These are phyloP conservation scores for Numida meleagris DNA, from an alignment of 2,113 vertebrate species.

Conservation along the genomic window DNA sequence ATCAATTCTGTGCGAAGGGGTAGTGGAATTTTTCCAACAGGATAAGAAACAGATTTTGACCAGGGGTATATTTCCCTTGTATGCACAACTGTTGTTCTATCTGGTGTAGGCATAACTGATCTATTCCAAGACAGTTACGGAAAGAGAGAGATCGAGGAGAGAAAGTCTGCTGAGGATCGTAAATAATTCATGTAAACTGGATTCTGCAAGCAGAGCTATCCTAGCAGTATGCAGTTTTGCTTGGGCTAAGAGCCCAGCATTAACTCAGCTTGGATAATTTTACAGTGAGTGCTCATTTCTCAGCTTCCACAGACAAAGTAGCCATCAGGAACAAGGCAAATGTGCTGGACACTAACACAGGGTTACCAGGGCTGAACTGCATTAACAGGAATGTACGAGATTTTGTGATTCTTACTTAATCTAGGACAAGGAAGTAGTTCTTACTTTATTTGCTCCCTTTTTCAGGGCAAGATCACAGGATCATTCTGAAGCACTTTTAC, in stretches of 20 bases:
- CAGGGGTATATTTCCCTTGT: background rate
- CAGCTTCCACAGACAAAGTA: background rate
- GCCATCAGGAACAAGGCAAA: background rate
- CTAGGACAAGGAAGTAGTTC: background rate
- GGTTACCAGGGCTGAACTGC: rapidly evolving
- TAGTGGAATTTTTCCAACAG: background rate
- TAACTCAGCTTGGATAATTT: background rate
- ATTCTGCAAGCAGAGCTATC: background rate
- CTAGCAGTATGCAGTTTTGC: background rate
- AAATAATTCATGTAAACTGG: background rate
- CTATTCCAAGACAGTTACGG: background rate
- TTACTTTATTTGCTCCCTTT: background rate
- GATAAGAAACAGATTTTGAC: background rate
- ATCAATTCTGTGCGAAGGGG: background rate
- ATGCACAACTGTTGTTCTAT: background rate
- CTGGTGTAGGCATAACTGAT: background rate
- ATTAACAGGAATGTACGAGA: background rate
- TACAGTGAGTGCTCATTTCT: background rate
- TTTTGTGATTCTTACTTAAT: background rate
- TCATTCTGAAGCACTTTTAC: background rate
- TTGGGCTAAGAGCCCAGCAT: background rate
- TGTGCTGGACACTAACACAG: rapidly evolving
- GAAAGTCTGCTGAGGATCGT: background rate
- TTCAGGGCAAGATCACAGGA: background rate
- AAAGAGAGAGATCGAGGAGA: background rate